Evolutionary conservation across 2,797 vertebrate genomes (phyloP).

Genomic region (Paramormyrops hopkinsi): DNA sequence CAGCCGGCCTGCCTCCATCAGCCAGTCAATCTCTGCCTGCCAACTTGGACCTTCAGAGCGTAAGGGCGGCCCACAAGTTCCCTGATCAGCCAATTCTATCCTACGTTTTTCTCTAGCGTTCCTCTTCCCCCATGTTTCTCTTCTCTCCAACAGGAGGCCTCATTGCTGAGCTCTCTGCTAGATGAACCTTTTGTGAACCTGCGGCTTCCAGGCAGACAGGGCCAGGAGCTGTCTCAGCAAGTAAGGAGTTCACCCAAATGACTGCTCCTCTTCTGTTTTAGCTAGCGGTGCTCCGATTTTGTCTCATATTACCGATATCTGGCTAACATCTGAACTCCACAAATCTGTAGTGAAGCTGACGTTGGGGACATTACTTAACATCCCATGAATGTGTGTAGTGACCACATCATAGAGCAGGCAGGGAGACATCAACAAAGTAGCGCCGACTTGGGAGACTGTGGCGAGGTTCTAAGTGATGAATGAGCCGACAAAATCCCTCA

Average conservation of each 20-base stretch:
- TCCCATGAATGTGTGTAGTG: neutral
- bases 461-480: neutral
- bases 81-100: too few species aligned
- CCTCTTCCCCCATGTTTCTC: neutral
- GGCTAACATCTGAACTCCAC: neutral
- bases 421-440: neutral
- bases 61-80: conserved; percentile 41
- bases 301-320: neutral
- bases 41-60: conserved; percentile 50
- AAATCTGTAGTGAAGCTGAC: neutral
- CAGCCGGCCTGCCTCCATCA: neutral
- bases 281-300: neutral
- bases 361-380: neutral
- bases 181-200: conserved; percentile 36
- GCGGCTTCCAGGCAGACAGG: conserved; percentile 34
- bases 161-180: conserved; percentile 39
- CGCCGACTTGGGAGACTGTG: neutral
- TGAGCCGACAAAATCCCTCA: neutral
- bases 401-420: neutral
- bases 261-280: neutral
- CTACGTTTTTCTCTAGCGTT: neutral
- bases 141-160: conserved; percentile 23
- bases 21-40: conserved; percentile 25
- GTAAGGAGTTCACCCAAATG: neutral
- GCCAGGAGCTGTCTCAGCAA: conserved; percentile 41